phyloP scores from a whole-genome alignment of 23 tunicate species.

The Phallusia fumigata region DNA sequence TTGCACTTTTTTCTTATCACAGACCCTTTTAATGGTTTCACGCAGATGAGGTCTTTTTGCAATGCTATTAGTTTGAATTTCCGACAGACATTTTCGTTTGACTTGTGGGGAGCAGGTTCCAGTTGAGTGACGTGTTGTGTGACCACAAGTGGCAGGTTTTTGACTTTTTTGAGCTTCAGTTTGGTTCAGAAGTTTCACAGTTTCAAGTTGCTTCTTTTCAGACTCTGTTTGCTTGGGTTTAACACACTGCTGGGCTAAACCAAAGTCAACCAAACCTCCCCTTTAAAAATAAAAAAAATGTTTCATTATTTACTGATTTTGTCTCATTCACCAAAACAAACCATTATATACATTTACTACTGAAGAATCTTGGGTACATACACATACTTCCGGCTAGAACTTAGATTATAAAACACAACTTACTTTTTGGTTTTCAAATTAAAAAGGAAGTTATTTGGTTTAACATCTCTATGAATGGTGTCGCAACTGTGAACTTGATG shows the following conservation, averaged over 20 bases:
- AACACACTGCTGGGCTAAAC: conserved; percentile 51
- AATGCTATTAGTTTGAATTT: conserved; percentile 33
- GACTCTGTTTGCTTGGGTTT: not conserved
- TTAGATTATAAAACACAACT: not conserved
- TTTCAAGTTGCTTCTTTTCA: not conserved
- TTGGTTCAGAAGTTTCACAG: not conserved
- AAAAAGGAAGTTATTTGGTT: conserved; percentile 87
- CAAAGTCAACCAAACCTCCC: conserved; percentile 83
- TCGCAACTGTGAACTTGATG: conserved; percentile 51
- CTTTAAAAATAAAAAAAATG: conserved; percentile 19
- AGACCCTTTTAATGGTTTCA: not conserved
- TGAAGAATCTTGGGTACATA: no score
- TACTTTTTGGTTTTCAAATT: conserved; percentile 63
- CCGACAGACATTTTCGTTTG: conserved; percentile 45
- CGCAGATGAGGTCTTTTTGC: not conserved
- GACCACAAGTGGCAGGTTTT: not conserved
- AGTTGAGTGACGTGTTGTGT: not conserved
- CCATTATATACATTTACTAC: no score
- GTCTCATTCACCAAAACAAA: no score
- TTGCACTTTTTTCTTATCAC: not conserved
- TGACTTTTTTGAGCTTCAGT: not conserved
- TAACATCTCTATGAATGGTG: conserved; percentile 88
- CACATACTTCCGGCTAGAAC: no score
- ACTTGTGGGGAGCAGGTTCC: conserved; percentile 20
- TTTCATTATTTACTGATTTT: no score